phyloP scores from a whole-genome alignment of 2,888 invertebrate genomes.

The Sicus ferrugineus region DNA sequence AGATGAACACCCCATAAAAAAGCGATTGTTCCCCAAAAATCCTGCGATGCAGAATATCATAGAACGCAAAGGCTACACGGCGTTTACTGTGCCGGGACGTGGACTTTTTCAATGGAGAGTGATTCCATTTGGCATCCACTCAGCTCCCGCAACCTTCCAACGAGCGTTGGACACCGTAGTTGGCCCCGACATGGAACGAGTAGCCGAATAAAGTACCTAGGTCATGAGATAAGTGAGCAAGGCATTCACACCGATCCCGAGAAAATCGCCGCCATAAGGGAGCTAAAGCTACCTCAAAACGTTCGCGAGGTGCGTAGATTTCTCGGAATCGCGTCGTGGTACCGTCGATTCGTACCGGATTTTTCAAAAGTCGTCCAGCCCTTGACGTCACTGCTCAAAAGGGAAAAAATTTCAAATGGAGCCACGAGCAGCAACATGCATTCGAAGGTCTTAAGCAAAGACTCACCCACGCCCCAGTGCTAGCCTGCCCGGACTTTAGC shows the following conservation, averaged over 20 bases:
- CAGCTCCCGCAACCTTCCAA: slow-evolving; percentile 31
- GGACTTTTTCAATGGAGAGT: slow-evolving; percentile 31
- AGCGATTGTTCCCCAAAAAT: slow-evolving; percentile 30
- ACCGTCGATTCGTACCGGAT: too few species aligned
- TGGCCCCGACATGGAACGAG: too few species aligned
- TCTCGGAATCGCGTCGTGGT: too few species aligned
- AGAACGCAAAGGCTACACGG: slow-evolving; percentile 13
- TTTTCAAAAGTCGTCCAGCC: too few species aligned
- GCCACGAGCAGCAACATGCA: neutral
- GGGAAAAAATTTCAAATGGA: too few species aligned
- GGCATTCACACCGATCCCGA: too few species aligned
- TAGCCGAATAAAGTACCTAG: too few species aligned
- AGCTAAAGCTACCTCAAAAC: too few species aligned
- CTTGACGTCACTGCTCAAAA: too few species aligned
- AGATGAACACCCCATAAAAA: slow-evolving; percentile 19
- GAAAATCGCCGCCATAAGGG: too few species aligned
- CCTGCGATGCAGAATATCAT: slow-evolving; percentile 33
- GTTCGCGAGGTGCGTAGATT: too few species aligned
- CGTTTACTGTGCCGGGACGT: slow-evolving; percentile 27
- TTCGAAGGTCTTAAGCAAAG: neutral
- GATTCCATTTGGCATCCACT: slow-evolving; percentile 33
- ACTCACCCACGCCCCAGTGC: neutral
- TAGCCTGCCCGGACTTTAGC: neutral
- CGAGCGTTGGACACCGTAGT: slow-evolving; percentile 27
- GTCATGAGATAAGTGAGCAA: too few species aligned